Evolutionary conservation across 2,888 invertebrate species (phyloP).

Genomic region (Drosophila putrida): DNA sequence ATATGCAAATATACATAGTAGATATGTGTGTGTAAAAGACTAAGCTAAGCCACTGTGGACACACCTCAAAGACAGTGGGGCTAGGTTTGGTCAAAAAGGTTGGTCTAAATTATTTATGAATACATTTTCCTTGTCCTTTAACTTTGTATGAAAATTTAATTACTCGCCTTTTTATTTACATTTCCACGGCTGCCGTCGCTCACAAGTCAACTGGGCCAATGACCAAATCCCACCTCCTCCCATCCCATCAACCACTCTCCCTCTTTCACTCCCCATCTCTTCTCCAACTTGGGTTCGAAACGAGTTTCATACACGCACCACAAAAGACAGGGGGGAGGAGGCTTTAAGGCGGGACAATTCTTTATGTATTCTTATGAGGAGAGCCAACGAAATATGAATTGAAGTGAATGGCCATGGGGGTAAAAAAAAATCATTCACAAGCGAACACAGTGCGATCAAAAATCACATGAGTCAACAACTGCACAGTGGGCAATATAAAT

Average conservation of each 20-base stretch:
- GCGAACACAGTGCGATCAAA: slow-evolving; percentile 7
- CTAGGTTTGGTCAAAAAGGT: slow-evolving; percentile 7
- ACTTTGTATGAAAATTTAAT: slow-evolving; percentile 71
- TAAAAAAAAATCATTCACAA: slow-evolving; percentile 1
- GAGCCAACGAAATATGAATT: background rate
- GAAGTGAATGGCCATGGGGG: slow-evolving; percentile 8
- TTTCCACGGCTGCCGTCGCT: slow-evolving; percentile 64
- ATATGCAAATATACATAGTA: background rate
- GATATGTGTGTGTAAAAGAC: slow-evolving; percentile 8
- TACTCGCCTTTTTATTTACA: slow-evolving; percentile 75
- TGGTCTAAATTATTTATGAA: slow-evolving; percentile 64
- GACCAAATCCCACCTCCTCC: slow-evolving; percentile 35
- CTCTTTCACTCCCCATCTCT: background rate
- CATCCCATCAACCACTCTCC: background rate
- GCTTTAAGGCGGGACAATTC: slow-evolving; percentile 25
- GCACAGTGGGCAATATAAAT: slow-evolving; percentile 9
- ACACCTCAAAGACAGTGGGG: slow-evolving; percentile 28
- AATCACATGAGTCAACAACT: slow-evolving; percentile 13
- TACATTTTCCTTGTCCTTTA: slow-evolving; percentile 55
- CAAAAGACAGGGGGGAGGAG: background rate
- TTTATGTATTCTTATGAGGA: slow-evolving; percentile 3
- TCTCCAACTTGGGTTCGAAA: slow-evolving; percentile 27
- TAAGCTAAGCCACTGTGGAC: slow-evolving; percentile 5
- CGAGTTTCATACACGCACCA: slow-evolving; percentile 64
- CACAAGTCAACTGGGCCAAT: slow-evolving; percentile 52